phyloP scores from a whole-genome alignment of 30 jellyfish, hydroid and myxozoan species.

The Pelagia noctiluca region DNA sequence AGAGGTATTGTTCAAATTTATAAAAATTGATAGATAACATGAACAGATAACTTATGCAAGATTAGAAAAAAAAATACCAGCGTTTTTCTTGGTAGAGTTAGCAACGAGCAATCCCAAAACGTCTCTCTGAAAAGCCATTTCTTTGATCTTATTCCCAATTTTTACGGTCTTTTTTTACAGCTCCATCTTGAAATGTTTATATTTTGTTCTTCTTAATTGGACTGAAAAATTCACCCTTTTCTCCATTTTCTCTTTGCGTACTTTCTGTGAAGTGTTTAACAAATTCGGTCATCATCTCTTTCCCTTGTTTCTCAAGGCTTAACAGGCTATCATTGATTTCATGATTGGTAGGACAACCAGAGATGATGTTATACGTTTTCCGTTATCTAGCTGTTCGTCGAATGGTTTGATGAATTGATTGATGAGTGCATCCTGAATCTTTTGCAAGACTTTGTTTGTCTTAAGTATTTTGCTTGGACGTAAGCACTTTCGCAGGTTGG shows the following conservation, averaged over 20 bases:
- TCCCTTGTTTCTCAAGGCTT: slow-evolving; percentile 19
- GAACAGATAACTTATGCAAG: background rate
- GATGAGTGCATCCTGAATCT: slow-evolving; percentile 10
- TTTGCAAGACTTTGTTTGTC: background rate
- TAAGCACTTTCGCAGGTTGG: slow-evolving; percentile 26
- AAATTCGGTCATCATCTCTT: slow-evolving; percentile 17
- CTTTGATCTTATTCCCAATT: background rate
- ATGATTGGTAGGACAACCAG: slow-evolving; percentile 16
- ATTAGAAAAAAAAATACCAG: background rate
- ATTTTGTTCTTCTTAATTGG: slow-evolving; percentile 2
- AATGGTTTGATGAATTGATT: slow-evolving; percentile 30
- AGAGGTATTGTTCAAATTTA: background rate
- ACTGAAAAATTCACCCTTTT: background rate
- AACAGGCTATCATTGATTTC: slow-evolving; percentile 12
- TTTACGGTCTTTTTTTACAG: background rate
- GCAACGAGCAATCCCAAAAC: slow-evolving; percentile 24
- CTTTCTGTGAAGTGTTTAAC: background rate
- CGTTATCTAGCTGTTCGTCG: slow-evolving; percentile 10
- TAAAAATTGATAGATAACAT: background rate
- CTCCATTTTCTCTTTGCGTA: slow-evolving; percentile 12
- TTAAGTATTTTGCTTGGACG: slow-evolving; percentile 4
- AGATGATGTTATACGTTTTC: slow-evolving; percentile 3
- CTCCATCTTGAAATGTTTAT: background rate
- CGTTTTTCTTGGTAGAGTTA: slow-evolving; percentile 9
- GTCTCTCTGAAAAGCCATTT: slow-evolving; percentile 14